These are phyloP conservation scores for Hyperopisus bebe DNA, from an alignment of 2,113 vertebrate species.

Conservation along the genomic window DNA sequence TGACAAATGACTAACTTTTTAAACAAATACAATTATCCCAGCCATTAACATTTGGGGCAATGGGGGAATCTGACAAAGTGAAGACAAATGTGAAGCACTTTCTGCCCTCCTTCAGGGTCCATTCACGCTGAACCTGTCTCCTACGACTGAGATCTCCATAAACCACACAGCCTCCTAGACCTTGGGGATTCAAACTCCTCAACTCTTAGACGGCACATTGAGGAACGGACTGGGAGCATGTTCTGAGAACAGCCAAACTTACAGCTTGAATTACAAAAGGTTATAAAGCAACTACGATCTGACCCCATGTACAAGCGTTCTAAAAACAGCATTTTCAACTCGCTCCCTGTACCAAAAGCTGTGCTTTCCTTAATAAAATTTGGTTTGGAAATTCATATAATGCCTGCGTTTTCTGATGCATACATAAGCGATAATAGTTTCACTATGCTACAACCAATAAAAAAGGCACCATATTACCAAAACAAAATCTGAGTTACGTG, in stretches of 20 bases:
- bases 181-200: background rate
- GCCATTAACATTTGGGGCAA: background rate
- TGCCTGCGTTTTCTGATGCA: background rate
- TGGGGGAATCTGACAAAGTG: background rate
- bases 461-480: background rate
- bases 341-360: background rate
- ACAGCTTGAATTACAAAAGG: background rate
- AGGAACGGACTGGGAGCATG: background rate
- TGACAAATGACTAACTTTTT: background rate
- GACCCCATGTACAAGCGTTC: background rate
- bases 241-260: background rate
- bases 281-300: background rate
- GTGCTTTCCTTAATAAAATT: background rate
- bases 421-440: background rate
- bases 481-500: background rate
- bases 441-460: background rate
- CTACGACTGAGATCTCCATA: background rate
- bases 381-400: background rate
- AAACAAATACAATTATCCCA: constrained; percentile 3
- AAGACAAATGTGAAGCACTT: background rate
- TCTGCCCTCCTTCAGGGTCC: background rate
- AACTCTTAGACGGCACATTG: background rate
- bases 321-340: background rate
- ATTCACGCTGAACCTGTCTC: background rate
- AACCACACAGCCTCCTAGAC: background rate